Conservation (phyloP, 2,113 vertebrate species). For the Fregata magnificens region DNA sequence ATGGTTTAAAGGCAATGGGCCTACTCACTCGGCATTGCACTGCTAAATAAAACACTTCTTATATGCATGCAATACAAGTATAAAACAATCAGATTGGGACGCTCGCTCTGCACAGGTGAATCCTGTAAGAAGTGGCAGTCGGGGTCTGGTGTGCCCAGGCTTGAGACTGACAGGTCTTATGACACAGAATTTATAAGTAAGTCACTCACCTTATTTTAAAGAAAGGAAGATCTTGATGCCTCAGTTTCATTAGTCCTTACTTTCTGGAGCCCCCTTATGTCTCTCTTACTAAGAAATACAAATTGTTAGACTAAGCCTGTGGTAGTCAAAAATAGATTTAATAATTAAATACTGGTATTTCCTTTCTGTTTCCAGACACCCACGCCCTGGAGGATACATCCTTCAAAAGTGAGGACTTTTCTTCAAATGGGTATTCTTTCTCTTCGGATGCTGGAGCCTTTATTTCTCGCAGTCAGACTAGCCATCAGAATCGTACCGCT, state of each 20-base stretch:
- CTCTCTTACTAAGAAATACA: not conserved
- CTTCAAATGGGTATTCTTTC: not conserved
- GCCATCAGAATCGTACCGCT: not conserved
- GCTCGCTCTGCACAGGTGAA: not conserved
- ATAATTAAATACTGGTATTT: not conserved
- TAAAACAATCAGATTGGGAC: not conserved
- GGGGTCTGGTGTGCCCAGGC: not conserved
- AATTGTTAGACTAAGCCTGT: not conserved
- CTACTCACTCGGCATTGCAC: not conserved
- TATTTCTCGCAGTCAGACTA: not conserved
- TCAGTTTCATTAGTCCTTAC: not conserved
- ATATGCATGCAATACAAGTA: not conserved
- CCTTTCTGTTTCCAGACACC: slow-evolving; percentile 41
- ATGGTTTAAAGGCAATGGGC: not conserved
- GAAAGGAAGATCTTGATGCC: not conserved
- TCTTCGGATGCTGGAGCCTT: not conserved
- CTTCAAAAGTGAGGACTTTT: not conserved
- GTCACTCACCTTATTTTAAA: not conserved
- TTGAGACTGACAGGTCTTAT: not conserved
- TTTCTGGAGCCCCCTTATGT: not conserved
- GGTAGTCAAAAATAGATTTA: not conserved
- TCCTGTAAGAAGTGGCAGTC: not conserved
- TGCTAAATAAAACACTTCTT: not conserved
- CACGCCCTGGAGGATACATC: not conserved
- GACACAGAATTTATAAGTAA: not conserved